Evolutionary conservation across 2,113 vertebrate genomes (phyloP), one percentile per base, ranked within the genome.

Genomic region (Oreochromis tanganicae): DNA sequence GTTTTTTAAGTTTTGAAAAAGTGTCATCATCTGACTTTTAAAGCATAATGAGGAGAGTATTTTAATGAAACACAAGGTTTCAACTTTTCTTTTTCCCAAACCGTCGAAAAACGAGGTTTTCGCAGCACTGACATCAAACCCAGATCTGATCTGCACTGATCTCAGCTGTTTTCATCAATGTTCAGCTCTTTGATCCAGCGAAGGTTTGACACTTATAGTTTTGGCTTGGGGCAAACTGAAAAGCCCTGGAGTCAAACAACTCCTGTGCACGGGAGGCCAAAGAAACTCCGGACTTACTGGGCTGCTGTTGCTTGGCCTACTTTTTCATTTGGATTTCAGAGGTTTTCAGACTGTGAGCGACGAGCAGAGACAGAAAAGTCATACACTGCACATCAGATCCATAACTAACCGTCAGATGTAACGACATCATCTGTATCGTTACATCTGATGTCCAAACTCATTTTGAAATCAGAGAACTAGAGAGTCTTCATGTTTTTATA

Each of bases 21-120:
- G 21, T 46, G 12, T 24, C 21, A 46, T 21, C 36, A 24, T 16
- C 0, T 46, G 68, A 46, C 38, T 1, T 73, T 43, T 4, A 46
- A 41, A 17, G 8, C 5, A 19, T 2, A 10, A 16, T 9, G 38
- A 16, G 0, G 38, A 9, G 12, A 43, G 11, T 14, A 68, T 43
- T 71, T 41, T 0, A 3, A 6, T 5, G 36, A 71, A 13, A 2
- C 11, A 24, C n/a, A 5, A 13, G 2, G n/a, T 14, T 24, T 41
- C 11, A 21, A 24, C 38, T 43, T 43, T 9, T 19, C 50, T 17
- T 52, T 41, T 71, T 2, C 19, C 66, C 12, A 41, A 16, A 43
- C 36, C 3, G 24, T 71, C 0, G 1, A 3, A 68, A 14, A 71
- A 21, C 2, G 0, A 38, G 34, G 12, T 43, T 71, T 16, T 43